Percentiles rank a stretch among this genome's conserved stretches.
phyloP scores from a whole-genome alignment of 1,140 invertebrate species.

The Drosophila jambulina region DNA sequence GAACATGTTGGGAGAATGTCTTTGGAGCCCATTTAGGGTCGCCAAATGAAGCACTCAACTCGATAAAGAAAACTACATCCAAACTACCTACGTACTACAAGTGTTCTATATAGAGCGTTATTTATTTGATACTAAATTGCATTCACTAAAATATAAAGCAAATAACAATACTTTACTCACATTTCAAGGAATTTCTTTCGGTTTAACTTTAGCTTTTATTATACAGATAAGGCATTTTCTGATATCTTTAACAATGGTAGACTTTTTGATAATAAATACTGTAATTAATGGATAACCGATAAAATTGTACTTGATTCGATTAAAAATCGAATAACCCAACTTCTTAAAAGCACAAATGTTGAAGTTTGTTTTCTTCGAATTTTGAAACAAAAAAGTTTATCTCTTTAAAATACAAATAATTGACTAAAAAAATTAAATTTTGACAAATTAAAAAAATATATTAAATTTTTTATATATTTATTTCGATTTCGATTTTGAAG shows the following conservation, averaged over 20 bases:
- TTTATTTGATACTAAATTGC: no score
- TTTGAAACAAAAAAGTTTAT: background rate
- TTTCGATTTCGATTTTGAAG: background rate
- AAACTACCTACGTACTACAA: background rate
- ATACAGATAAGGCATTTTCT: background rate
- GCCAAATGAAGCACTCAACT: background rate
- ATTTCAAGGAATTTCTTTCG: background rate
- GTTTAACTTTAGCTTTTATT: background rate
- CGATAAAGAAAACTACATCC: background rate
- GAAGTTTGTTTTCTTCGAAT: background rate
- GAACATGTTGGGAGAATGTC: conserved; percentile 5
- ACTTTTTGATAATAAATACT: background rate
- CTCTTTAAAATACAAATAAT: background rate
- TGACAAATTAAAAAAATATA: background rate
- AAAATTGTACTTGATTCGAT: background rate
- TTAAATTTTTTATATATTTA: no score
- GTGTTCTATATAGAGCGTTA: background rate
- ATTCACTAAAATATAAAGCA: background rate
- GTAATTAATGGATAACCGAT: background rate
- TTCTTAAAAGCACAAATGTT: background rate
- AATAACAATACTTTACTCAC: no score
- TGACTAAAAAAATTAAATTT: background rate
- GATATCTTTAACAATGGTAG: background rate
- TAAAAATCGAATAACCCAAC: background rate
- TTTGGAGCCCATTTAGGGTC: conserved; percentile 7